These are phyloP conservation scores for Trichonephila inaurata DNA, from an alignment of 1,140 invertebrate genomes.

Conservation along the genomic window DNA sequence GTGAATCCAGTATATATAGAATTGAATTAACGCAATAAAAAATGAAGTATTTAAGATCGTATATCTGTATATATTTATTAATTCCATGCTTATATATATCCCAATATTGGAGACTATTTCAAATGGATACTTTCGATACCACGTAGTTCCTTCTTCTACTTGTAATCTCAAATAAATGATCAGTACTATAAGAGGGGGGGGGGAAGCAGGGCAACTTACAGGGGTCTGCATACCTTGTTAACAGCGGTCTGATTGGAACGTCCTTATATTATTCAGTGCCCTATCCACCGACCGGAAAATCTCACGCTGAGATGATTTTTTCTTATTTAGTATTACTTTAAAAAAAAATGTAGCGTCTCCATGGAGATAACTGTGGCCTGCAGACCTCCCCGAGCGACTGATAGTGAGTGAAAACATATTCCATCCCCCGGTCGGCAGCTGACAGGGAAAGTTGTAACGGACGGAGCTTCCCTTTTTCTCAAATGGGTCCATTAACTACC, in stretches of 20 bases:
- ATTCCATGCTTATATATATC: no score
- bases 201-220: not conserved
- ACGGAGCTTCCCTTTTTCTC: constrained; percentile 33
- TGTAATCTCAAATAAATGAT: not conserved
- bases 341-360: not conserved
- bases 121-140: no score
- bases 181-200: not conserved
- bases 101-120: no score
- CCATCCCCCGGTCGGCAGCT: constrained; percentile 31
- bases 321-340: not conserved
- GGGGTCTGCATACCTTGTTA: constrained; percentile 25
- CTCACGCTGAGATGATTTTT: constrained; percentile 13
- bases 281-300: constrained; percentile 24
- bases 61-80: no score
- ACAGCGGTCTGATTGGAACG: not conserved
- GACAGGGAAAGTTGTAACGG: constrained; percentile 37
- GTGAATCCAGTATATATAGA: no score
- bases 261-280: not conserved
- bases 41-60: no score
- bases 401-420: constrained; percentile 35
- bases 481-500: constrained; percentile 38
- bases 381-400: constrained; percentile 26
- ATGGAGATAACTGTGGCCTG: constrained; percentile 8
- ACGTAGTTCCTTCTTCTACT: no score
- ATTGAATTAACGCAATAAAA: no score